phyloP scores from a whole-genome alignment of 2,888 invertebrate genomes.

The Theristus sp. region DNA sequence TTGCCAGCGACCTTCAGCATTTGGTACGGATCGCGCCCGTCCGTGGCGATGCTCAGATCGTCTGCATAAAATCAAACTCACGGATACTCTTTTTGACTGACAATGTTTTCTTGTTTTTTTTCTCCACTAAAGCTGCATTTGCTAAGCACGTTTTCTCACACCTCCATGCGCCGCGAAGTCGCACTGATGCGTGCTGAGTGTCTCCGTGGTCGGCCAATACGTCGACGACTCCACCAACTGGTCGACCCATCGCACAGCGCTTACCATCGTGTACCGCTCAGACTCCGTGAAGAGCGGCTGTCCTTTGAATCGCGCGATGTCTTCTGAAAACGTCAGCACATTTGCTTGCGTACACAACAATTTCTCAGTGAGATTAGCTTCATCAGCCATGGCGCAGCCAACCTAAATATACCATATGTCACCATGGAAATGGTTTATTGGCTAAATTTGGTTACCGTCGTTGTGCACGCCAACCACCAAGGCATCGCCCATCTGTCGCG shows the following conservation, averaged over 20 bases:
- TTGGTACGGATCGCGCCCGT: conserved; percentile 7
- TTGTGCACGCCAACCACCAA: conserved; percentile 9
- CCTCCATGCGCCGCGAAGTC: conserved; percentile 9
- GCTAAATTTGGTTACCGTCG: conserved; percentile 2
- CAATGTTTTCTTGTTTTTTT: no score
- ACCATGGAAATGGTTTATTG: no score
- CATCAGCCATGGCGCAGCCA: not conserved
- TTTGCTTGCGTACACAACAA: no score
- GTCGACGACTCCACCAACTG: conserved; percentile 10
- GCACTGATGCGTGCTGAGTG: conserved; percentile 5
- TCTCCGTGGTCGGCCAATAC: conserved; percentile 7
- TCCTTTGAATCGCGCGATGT: conserved; percentile 5
- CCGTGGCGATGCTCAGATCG: conserved; percentile 5
- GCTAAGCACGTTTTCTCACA: not conserved
- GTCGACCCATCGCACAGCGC: conserved; percentile 11
- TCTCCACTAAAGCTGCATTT: no score
- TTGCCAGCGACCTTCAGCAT: conserved; percentile 1
- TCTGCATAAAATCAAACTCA: conserved; percentile 3
- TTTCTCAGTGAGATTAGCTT: not conserved
- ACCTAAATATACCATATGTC: not conserved
- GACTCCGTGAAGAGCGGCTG: conserved; percentile 12
- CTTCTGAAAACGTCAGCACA: conserved; percentile 5
- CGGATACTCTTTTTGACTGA: no score
- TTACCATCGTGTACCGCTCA: conserved; percentile 12
- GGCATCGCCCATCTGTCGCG: conserved; percentile 5